Base-by-base conservation (phyloP, 2,113 vertebrate species). In the Varanus salvator region DNA sequence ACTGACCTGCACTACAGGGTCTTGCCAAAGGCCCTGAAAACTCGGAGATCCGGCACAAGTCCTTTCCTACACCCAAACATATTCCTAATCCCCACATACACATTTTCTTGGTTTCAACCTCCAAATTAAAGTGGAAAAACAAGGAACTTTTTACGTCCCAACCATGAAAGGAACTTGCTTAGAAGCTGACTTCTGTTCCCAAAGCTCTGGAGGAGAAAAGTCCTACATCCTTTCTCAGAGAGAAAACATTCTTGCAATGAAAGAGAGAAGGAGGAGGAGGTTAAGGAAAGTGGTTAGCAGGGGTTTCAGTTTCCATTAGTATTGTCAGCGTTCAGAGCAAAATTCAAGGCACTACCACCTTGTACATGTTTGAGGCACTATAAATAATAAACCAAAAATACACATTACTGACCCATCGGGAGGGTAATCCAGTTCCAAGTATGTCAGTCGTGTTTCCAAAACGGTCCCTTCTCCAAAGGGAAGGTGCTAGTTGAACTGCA, bases 311-410 rank as follows among this genome's bases (percentile, higher is more conserved):
- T 94, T 92, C 89, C 92, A 77, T 95, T 94, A 96, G 91, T 89
- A 91, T 64, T 92, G 95, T 94, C 86, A 81, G 48, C 91, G 94
- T 75, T 91, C 93, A 84, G 84, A 92, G 95, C 93, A 93, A 90
- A 92, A 87, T 27, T 81, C 94, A 95, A 97, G 96, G 97, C 95
- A 94, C 95, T 8, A 83, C 91, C 86, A 89, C 93, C 94, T 95
- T 90, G 52, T 80, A 69, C 85, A 82, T 11, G 86, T 95, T 93
- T 92, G 31, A 95, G 96, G 95, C 95, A 95, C 90, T 90, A 15
- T 90, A 74, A 81, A 95, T 89, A 91, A 85, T 92, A 94, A 94
- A 91, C 57, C 92, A 38, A 82, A 90, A 0, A 88, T 52, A 84
- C 34, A 44, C 71, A 0, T 48, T 80, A 50, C 0, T 27, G 5